Conservation (phyloP, 2,113 vertebrate species). For the Colaptes auratus region DNA sequence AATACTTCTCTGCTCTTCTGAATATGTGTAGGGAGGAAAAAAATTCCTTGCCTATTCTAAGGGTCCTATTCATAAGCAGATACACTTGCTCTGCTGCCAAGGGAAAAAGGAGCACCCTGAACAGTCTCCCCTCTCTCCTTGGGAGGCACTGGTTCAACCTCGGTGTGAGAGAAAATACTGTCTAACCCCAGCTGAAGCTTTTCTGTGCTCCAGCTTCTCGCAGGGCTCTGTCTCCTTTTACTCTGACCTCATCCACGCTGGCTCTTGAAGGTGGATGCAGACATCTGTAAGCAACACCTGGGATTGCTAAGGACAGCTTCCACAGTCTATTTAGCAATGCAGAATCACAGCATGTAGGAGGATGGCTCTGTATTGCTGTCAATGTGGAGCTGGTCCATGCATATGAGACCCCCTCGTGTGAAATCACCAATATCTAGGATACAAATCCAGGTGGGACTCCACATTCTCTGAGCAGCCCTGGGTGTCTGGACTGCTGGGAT, state of each 20-base stretch:
- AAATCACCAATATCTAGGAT: background rate
- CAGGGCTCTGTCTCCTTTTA: background rate
- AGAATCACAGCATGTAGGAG: background rate
- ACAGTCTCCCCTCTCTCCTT: background rate
- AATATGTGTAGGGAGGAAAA: background rate
- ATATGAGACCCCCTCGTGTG: background rate
- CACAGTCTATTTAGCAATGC: background rate
- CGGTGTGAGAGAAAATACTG: fast-evolving
- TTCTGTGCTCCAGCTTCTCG: background rate
- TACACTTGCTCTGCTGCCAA: slow-evolving; percentile 48
- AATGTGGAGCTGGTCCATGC: fast-evolving
- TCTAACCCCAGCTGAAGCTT: background rate
- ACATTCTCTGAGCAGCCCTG: background rate
- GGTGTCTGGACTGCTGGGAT: background rate
- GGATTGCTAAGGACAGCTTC: background rate
- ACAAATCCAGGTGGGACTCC: background rate
- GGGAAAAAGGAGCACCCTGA: slow-evolving; percentile 28
- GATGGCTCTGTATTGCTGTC: background rate
- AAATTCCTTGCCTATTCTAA: slow-evolving; percentile 39
- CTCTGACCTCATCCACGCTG: fast-evolving
- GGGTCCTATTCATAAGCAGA: slow-evolving; percentile 52
- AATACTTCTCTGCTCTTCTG: slow-evolving; percentile 8
- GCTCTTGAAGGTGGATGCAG: background rate
- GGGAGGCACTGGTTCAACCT: background rate
- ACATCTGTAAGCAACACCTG: background rate